Conservation (phyloP, 2,113 vertebrate genomes). For the Platanista minor region DNA sequence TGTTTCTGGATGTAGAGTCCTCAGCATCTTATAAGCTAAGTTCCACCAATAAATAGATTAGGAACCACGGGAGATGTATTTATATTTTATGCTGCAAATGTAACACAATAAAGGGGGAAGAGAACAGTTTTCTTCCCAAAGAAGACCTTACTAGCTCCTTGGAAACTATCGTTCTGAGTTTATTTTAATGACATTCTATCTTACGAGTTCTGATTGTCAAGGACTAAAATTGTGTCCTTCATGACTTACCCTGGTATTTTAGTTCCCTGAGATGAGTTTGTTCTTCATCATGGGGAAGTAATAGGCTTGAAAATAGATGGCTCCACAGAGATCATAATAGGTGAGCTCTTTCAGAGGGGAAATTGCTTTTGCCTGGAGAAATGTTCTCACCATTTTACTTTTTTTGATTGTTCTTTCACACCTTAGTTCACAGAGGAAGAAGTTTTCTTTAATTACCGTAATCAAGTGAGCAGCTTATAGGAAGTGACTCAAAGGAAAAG, state of each 20-base stretch:
- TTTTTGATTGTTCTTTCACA: slow-evolving; percentile 56
- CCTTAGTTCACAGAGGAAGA: slow-evolving; percentile 67
- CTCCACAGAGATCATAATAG: slow-evolving; percentile 5
- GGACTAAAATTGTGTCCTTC: neutral
- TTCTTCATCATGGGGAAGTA: neutral
- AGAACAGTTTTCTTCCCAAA: neutral
- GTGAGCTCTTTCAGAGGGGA: slow-evolving; percentile 46
- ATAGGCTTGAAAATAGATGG: slow-evolving; percentile 51
- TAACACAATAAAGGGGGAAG: neutral
- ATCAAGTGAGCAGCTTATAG: slow-evolving; percentile 51
- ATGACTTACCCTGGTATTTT: slow-evolving; percentile 19
- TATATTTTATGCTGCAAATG: neutral
- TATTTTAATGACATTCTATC: neutral
- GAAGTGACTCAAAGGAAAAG: slow-evolving; percentile 77
- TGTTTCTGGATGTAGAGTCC: neutral
- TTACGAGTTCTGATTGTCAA: neutral
- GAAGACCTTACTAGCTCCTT: neutral
- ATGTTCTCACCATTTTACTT: slow-evolving; percentile 72
- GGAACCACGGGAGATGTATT: neutral
- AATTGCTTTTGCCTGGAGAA: slow-evolving; percentile 59
- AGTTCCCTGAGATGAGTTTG: slow-evolving; percentile 18
- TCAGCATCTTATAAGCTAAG: neutral
- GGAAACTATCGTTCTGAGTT: neutral
- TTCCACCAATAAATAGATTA: neutral
- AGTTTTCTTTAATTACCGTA: slow-evolving; percentile 63